phyloP scores from a whole-genome alignment of 2,113 vertebrate species.

The Lepidothrix coronata region DNA sequence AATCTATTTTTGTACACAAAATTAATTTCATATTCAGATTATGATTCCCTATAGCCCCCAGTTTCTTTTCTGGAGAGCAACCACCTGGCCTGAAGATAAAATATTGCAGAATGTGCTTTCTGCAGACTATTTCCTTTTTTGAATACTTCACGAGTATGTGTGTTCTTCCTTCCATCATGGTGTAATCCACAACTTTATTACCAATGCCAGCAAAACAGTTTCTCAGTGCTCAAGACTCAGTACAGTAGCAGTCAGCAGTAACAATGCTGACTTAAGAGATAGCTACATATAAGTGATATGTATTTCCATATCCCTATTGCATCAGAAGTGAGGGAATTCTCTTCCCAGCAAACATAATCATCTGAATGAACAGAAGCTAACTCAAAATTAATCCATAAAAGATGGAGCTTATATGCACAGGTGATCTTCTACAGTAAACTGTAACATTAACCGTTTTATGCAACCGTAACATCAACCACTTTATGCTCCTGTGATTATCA shows the following conservation, averaged over 20 bases:
- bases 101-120: background rate
- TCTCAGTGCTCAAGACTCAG: background rate
- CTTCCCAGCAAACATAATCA: background rate
- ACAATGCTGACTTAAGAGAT: background rate
- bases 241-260: background rate
- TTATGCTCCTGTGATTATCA: background rate
- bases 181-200: background rate
- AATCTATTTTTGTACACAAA: background rate
- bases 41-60: background rate
- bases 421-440: background rate
- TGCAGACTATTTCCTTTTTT: background rate
- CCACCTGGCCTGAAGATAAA: background rate
- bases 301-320: background rate
- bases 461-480: background rate
- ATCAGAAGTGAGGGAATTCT: background rate
- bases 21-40: background rate
- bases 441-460: background rate
- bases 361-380: background rate
- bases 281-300: background rate
- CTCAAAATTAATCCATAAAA: background rate
- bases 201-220: background rate
- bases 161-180: background rate
- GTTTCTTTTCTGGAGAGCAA: background rate
- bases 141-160: too few relatives aligned
- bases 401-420: background rate